These are phyloP conservation scores for Leucophenga montana DNA, from an alignment of 2,888 invertebrate genomes.

Conservation along the genomic window DNA sequence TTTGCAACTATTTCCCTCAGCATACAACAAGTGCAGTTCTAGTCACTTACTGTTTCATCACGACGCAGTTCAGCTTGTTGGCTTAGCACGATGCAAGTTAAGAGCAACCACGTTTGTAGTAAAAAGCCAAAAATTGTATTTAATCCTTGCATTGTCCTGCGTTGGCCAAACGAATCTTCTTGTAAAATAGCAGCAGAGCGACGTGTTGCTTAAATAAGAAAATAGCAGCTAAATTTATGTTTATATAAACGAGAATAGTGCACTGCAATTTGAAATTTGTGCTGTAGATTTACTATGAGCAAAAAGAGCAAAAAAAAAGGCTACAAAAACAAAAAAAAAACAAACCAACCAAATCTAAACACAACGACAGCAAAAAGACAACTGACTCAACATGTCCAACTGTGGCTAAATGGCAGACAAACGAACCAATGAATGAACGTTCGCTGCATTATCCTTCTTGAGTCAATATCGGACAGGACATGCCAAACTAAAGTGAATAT, in stretches of 20 bases:
- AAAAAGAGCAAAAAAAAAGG: no score
- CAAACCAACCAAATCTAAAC: background rate
- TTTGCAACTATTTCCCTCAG: no score
- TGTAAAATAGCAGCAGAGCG: background rate
- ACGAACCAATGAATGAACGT: no score
- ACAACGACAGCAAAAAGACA: background rate
- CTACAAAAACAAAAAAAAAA: no score
- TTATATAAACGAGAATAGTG: background rate
- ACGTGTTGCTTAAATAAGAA: constrained; percentile 22
- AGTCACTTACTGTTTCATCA: constrained; percentile 59
- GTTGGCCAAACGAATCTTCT: no score
- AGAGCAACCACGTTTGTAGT: constrained; percentile 35
- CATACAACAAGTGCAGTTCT: background rate
- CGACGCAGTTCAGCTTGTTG: constrained; percentile 56
- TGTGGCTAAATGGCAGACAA: background rate
- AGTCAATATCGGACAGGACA: constrained; percentile 2
- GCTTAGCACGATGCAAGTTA: background rate
- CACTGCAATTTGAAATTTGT: no score
- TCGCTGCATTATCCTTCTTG: constrained; percentile 16
- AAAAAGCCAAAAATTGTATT: constrained; percentile 35
- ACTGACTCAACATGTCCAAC: background rate
- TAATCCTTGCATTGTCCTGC: constrained; percentile 16
- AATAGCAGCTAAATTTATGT: constrained; percentile 17
- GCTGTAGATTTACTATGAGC: no score
- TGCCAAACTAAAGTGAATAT: constrained; percentile 12